Conservation (phyloP, 2,113 vertebrate genomes). For the Thermophis baileyi region DNA sequence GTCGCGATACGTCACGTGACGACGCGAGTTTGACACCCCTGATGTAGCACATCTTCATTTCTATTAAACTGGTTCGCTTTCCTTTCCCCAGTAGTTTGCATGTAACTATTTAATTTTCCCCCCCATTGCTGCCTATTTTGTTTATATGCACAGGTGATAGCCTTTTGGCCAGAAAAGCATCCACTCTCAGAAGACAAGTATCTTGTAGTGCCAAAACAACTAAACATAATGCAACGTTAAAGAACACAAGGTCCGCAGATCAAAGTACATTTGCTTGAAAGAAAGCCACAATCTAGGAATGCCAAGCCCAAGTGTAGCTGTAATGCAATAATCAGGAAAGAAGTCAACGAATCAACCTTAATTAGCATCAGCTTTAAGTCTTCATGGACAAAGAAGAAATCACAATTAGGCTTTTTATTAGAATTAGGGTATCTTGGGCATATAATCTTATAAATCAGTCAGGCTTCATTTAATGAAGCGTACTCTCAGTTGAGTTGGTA, state of each 20-base stretch:
- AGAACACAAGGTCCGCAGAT: neutral
- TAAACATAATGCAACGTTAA: neutral
- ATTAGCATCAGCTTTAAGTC: neutral
- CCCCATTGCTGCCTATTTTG: neutral
- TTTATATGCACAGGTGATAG: neutral
- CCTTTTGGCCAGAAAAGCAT: neutral
- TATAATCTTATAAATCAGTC: neutral
- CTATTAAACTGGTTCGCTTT: neutral
- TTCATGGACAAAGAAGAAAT: neutral
- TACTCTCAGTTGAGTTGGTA: neutral
- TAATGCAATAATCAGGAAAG: neutral
- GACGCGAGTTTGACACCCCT: no score
- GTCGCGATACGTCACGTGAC: no score
- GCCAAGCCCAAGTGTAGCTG: neutral
- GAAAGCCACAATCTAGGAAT: neutral
- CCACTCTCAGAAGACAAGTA: neutral
- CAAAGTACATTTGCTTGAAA: neutral
- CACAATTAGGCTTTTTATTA: neutral
- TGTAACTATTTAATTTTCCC: neutral
- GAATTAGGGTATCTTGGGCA: neutral
- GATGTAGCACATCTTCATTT: neutral
- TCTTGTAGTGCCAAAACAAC: neutral
- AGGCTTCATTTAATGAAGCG: neutral
- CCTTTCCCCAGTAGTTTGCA: neutral
- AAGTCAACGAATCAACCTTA: neutral